Conservation (phyloP, 2,888 invertebrate species). For the Steinernema hermaphroditum region DNA sequence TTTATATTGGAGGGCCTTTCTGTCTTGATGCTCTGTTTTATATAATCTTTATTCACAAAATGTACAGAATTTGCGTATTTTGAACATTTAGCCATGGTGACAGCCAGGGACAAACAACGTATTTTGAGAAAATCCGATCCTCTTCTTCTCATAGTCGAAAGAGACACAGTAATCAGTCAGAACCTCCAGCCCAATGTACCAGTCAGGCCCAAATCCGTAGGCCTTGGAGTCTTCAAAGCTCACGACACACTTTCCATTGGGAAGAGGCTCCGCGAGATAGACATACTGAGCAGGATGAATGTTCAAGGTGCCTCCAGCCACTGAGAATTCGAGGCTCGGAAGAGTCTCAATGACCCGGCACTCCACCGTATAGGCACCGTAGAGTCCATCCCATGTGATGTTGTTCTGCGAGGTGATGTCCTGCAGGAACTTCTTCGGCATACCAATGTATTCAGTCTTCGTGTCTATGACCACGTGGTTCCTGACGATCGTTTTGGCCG, state of each 20-base stretch:
- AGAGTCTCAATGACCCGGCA: background rate
- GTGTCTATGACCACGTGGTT: background rate
- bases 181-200: background rate
- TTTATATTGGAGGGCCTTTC: too few species aligned
- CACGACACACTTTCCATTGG: background rate
- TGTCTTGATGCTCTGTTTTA: too few species aligned
- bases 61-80: too few species aligned
- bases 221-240: background rate
- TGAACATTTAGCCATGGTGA: too few species aligned
- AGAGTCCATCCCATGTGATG: background rate
- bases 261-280: background rate
- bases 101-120: too few species aligned
- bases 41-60: too few species aligned
- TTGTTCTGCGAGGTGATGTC: background rate
- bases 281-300: background rate
- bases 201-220: background rate
- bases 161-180: background rate
- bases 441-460: background rate
- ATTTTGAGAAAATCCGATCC: background rate
- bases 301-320: background rate
- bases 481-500: background rate
- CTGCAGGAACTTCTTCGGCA: background rate
- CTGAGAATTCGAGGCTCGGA: background rate
- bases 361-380: constrained; percentile 1
- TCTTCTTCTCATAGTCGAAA: background rate